These are phyloP conservation scores for Brachionus koreanus DNA, from an alignment of 1,140 invertebrate species.

Conservation along the genomic window DNA sequence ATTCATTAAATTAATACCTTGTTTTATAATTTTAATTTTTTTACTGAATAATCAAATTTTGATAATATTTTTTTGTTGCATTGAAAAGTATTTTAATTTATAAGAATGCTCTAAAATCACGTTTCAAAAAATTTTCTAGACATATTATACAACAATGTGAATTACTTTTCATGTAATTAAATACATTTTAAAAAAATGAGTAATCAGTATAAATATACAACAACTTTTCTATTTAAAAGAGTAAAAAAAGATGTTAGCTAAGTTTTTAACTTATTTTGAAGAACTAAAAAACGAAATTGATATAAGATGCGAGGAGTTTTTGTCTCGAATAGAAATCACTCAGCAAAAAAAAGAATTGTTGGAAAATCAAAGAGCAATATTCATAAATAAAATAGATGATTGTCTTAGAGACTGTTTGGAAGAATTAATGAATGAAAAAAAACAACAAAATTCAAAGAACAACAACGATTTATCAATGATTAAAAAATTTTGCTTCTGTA, in stretches of 20 bases:
- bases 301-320: background rate
- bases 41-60: background rate
- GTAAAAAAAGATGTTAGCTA: background rate
- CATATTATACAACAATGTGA: background rate
- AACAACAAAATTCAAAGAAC: background rate
- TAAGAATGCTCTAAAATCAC: background rate
- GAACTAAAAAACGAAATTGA: background rate
- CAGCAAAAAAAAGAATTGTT: background rate
- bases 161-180: background rate
- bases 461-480: background rate
- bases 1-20: too few relatives aligned
- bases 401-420: background rate
- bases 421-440: background rate
- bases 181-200: too few relatives aligned
- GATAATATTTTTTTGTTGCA: too few relatives aligned
- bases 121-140: background rate
- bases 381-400: background rate
- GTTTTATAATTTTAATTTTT: background rate
- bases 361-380: background rate
- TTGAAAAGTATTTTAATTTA: background rate
- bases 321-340: background rate
- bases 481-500: background rate
- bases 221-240: background rate
- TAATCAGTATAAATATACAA: background rate
- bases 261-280: background rate